Base-by-base conservation (phyloP, 2,888 invertebrate species). In the Drosophila neoperkinsi region DNA sequence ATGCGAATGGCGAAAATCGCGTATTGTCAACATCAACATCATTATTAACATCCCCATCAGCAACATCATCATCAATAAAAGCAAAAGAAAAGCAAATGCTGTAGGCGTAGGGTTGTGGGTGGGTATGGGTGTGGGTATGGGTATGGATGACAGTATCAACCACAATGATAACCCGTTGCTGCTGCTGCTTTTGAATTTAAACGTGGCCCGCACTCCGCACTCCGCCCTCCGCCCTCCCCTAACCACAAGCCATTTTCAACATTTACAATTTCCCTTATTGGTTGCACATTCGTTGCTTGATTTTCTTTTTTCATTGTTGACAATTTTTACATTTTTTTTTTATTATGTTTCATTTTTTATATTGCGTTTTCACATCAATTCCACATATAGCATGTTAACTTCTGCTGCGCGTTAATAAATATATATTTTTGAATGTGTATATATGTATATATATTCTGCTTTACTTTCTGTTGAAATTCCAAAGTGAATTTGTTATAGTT, bases 261-360 rank as follows among this genome's bases (percentile, higher is more conserved):
- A 81, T 83, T 84, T 83, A 84, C 78, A 74, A 88, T 84, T 81
- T 88, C 76, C 71, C 73, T 79, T 86, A 86, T 86, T 85, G 88
- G 77, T 74, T 71, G 79, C 58, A 88, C 69, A 80, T 85, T 88
- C 74, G 66, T 60, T 71, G 49, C 68, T 65, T 43, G 61, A 56
- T 63, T 72, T 67, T 59, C 46, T 63, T 62, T 62, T 46, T 59
- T 33, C 31, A 51, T n/a, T 57, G 71, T 69, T 76, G 71, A 67
- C 68, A 64, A 71, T 78, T 63, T 61, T 49, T 46, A 10, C 18
- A 9, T 18, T 16, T 41, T n/a, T 33, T 34, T 34, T 52, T 50
- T 55, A 30, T 49, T 41, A 43, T 43, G 21, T 25, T 50, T 56
- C 49, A 25, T 28, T 28, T 56, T 55, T 53, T 11, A 31, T 33